Base-by-base conservation (phyloP, 2,888 invertebrate species). In the Orchestes rusci region DNA sequence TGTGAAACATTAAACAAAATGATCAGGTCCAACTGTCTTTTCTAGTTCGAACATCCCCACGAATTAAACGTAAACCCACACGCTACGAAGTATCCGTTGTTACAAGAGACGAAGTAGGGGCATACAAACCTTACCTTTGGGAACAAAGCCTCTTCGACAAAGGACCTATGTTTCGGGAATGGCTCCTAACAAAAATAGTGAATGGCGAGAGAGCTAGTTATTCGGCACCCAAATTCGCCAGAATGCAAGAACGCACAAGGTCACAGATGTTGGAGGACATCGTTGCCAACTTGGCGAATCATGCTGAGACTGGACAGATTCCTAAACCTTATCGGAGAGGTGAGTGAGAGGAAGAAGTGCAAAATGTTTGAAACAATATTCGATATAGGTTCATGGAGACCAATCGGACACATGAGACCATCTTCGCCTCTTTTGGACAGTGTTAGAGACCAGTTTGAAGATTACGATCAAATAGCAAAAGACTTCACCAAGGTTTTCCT, bases 121-220 rank as follows among this genome's bases (percentile, higher is more conserved):
- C 93, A 54, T 93, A 92, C 73, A 93, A 93, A 67, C 93, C 93
- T 27, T 93, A 93, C 71, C 76, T 93, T 39, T 92, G 92, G 92
- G 92, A 93, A 67, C 91, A 93, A 70, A 90, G 88, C 57, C 85
- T 89, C 45, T 93, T 93, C 65, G 89, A 91, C 67, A 92, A 92
- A 74, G 92, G 91, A 18, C 82, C 91, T 16, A 91, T 93, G 90
- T 92, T 92, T 71, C 80, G 92, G 33, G 93, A 93, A 70, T 93
- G 93, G 93, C 73, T 93, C 42, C 73, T 93, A 33, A 92, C 92
- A 8, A 93, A 93, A 70, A 89, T 93, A 53, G 92, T 93, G 2
- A 93, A 93, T 59, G 93, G 92, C 0, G 93, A 93, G 68, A 73
- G 93, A 51, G 93, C 92, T 18, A 90, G 90, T 46, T 93, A 93